A percentile compares a stretch with the other conserved stretches of the same genome.
These are phyloP conservation scores for Noctua comes DNA, from an alignment of 2,888 invertebrate species.

Conservation along the genomic window DNA sequence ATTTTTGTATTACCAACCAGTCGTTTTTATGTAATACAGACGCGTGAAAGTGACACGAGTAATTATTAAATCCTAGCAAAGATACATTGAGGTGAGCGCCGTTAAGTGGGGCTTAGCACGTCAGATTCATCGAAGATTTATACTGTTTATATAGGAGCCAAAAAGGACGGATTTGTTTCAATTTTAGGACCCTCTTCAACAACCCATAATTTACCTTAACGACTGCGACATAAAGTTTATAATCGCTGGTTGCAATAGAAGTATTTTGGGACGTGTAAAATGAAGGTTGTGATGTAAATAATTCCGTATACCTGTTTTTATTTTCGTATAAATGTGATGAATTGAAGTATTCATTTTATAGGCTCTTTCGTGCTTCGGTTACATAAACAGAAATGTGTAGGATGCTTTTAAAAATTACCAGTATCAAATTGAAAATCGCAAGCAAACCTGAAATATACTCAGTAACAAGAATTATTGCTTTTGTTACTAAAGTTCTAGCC, in stretches of 20 bases:
- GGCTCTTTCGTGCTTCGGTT: not conserved
- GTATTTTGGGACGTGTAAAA: constrained; percentile 49
- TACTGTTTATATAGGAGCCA: constrained; percentile 51
- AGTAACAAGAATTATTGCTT: not conserved
- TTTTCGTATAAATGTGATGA: constrained; percentile 54
- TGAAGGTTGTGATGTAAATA: constrained; percentile 53
- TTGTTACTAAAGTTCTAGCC: not conserved
- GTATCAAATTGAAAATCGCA: not conserved
- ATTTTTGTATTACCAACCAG: constrained; percentile 39
- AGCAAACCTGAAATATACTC: not conserved
- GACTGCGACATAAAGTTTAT: constrained; percentile 32
- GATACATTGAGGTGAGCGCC: constrained; percentile 69
- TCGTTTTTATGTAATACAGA: constrained; percentile 59
- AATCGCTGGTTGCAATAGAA: constrained; percentile 20
- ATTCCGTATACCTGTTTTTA: constrained; percentile 54
- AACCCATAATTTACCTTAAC: constrained; percentile 51
- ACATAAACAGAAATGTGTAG: not conserved
- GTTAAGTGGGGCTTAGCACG: constrained; percentile 66
- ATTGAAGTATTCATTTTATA: constrained; percentile 46
- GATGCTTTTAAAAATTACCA: not conserved
- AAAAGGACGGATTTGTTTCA: constrained; percentile 62
- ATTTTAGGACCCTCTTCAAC: constrained; percentile 62
- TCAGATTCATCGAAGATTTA: constrained; percentile 64
- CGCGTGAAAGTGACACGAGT: constrained; percentile 70
- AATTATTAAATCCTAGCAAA: constrained; percentile 71